Base-by-base conservation (phyloP, 92 coral and sea anemone genomes). In the Epizoanthus illoricatus region DNA sequence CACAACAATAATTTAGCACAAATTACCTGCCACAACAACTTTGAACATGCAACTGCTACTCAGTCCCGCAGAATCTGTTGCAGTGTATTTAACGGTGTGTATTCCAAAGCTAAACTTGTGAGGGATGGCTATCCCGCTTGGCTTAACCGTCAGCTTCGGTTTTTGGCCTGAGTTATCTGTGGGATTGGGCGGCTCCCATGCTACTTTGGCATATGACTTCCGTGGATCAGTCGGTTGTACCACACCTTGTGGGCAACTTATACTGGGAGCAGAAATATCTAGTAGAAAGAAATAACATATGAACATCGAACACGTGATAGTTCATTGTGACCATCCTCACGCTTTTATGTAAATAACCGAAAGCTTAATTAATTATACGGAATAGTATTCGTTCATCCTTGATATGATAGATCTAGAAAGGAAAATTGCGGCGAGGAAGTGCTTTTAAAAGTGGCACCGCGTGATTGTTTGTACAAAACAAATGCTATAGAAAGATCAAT, bases 101-200 rank as follows among this genome's bases (percentile, higher is more conserved):
- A 5, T n/a, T 5, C 94, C 94, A 24, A 90, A 71, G 20, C 68
- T 24, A 15, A 90, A 65, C 71, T 47, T 33, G 40, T 85, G 70
- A 24, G 94, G 87, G 8, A 91, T 81, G 5, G 68, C n/a, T 5
- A 80, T 36, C 10, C 75, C 70, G 12, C 54, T 66, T 61, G 66
- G 86, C 15, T 54, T 42, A 0, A 80, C 85, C 20, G 64, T 72
- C 18, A 85, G 74, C 4, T 45, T 72, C 19, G 81, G 84, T 28
- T 59, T 74, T n/a, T 81, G 75, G 5, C 85, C 90, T 57, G 94
- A 90, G 78, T 88, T 88, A 76, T 90, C 94, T 12, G 86, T 71
- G 23, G 91, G 89, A 2, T 18, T 54, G 6, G 94, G 94, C 17
- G 68, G 47, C 52, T 62, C 20, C 94, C 94, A 90, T 54, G 75